phyloP scores from a whole-genome alignment of 2,113 vertebrate species.

The Dipodomys merriami region DNA sequence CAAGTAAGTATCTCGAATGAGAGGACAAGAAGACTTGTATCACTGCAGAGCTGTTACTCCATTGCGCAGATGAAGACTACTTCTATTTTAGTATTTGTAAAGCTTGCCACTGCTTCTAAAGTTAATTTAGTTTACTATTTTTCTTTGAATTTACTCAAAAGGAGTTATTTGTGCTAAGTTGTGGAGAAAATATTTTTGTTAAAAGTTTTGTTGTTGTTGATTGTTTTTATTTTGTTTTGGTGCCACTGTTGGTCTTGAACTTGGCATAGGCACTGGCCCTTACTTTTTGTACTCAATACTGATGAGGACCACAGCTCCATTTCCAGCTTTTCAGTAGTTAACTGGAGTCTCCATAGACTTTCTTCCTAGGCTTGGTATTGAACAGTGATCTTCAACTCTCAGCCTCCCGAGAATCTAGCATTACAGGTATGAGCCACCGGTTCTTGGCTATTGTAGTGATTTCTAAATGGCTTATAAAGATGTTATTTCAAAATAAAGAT shows the following conservation, averaged over 20 bases:
- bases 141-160: conserved; percentile 9
- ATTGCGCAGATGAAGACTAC: not conserved
- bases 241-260: too few relatives aligned
- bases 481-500: not conserved
- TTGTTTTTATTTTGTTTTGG: too few relatives aligned
- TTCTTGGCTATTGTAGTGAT: too few relatives aligned
- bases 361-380: too few relatives aligned
- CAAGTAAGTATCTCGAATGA: not conserved
- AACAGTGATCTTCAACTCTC: too few relatives aligned
- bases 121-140: conserved; percentile 28
- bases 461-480: not conserved
- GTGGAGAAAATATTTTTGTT: conserved; percentile 3
- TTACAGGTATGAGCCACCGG: too few relatives aligned
- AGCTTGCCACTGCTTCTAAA: conserved; percentile 11
- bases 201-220: not conserved
- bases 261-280: too few relatives aligned
- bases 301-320: too few relatives aligned
- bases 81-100: conserved; percentile 6
- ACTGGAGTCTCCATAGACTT: too few relatives aligned
- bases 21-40: not conserved
- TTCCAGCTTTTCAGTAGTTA: too few relatives aligned
- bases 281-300: too few relatives aligned
- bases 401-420: too few relatives aligned
- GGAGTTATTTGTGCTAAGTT: not conserved
- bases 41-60: not conserved